These are phyloP conservation scores for Crambe crambe DNA, from an alignment of 37 sponge, comb jelly and placozoan genomes.

Conservation along the genomic window DNA sequence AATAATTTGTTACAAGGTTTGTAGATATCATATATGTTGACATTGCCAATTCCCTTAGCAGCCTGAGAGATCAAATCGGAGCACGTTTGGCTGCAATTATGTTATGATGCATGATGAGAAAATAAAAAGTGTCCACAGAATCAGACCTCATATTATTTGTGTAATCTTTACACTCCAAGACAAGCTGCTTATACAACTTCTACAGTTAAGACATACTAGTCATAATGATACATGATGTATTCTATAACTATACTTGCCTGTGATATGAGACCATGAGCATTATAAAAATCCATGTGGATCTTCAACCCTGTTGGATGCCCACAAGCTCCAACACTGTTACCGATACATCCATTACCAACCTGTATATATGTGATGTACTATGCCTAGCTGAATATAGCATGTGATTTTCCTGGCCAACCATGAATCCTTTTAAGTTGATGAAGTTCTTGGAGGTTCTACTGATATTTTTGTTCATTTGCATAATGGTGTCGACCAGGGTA, in stretches of 20 bases:
- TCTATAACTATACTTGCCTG: constrained; percentile 59
- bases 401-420: constrained; percentile 38
- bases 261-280: constrained; percentile 58
- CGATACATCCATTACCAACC: constrained; percentile 85
- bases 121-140: constrained; percentile 7
- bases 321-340: constrained; percentile 66
- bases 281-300: constrained; percentile 64
- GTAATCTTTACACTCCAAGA: constrained; percentile 20
- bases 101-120: too few species aligned
- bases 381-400: too few species aligned
- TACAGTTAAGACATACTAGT: background rate
- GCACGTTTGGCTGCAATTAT: constrained; percentile 11
- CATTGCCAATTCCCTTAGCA: constrained; percentile 32
- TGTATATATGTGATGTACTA: constrained; percentile 2
- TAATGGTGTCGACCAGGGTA: constrained; percentile 52
- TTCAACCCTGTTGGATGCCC: constrained; percentile 28
- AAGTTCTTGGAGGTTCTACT: background rate
- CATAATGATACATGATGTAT: background rate
- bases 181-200: constrained; percentile 21
- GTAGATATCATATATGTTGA: constrained; percentile 80
- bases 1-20: constrained; percentile 31
- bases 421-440: constrained; percentile 79
- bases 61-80: constrained; percentile 19
- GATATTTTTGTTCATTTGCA: constrained; percentile 25
- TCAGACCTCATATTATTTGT: background rate